phyloP scores from a whole-genome alignment of 2,888 invertebrate species.

The Acleris literana region DNA sequence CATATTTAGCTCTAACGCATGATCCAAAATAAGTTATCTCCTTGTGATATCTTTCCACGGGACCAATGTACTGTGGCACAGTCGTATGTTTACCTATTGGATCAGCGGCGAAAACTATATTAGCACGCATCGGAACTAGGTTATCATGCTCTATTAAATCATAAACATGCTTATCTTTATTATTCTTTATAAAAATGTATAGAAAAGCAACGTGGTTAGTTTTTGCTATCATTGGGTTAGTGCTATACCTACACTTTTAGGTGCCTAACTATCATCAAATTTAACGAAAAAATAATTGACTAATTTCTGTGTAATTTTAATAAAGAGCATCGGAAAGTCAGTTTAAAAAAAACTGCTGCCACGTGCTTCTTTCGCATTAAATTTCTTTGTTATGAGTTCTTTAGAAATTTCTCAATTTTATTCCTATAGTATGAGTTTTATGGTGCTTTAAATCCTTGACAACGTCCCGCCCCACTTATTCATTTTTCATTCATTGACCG shows the following conservation, averaged over 20 bases:
- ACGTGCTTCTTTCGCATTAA: too few relatives aligned
- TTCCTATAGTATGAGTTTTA: too few relatives aligned
- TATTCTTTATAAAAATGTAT: slow-evolving; percentile 14
- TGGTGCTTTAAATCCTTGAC: too few relatives aligned
- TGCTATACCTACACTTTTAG: too few relatives aligned
- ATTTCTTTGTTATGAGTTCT: too few relatives aligned
- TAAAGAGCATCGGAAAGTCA: too few relatives aligned
- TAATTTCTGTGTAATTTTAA: too few relatives aligned
- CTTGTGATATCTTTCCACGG: neutral
- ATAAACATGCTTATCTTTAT: slow-evolving; percentile 53
- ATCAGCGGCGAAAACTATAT: slow-evolving; percentile 27
- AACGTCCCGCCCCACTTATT: too few relatives aligned
- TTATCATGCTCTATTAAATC: slow-evolving; percentile 45
- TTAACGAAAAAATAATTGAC: too few relatives aligned
- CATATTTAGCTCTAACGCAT: neutral
- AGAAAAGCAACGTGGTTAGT: neutral
- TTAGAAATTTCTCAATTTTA: too few relatives aligned
- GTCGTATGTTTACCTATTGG: slow-evolving; percentile 27
- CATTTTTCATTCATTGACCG: too few relatives aligned
- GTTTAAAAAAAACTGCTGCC: too few relatives aligned
- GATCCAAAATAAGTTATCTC: neutral
- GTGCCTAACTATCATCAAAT: neutral
- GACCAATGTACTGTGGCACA: slow-evolving; percentile 5
- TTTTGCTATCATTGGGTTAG: neutral
- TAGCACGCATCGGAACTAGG: slow-evolving; percentile 23